These are phyloP conservation scores for Caenorhabditis uteleia DNA, from an alignment of 2,888 invertebrate species.

Conservation along the genomic window DNA sequence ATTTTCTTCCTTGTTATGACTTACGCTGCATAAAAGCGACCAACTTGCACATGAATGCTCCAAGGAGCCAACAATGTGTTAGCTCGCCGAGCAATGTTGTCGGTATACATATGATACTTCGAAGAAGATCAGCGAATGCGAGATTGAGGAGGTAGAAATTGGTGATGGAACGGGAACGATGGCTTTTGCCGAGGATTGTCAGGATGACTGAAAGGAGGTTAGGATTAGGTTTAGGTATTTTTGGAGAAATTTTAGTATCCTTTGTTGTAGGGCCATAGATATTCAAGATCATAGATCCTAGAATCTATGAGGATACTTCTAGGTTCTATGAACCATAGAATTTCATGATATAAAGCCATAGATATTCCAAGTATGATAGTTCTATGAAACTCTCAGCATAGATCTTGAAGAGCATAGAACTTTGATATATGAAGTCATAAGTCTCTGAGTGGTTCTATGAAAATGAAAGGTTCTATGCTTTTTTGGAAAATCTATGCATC, in stretches of 20 bases:
- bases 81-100: constrained; percentile 74
- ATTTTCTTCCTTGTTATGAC: constrained; percentile 45
- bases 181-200: constrained; percentile 71
- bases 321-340: too few species aligned
- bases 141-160: constrained; percentile 74
- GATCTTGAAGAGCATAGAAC: too few species aligned
- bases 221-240: neutral
- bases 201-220: constrained; percentile 63
- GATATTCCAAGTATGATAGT: too few species aligned
- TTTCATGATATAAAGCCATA: too few species aligned
- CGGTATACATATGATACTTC: constrained; percentile 81
- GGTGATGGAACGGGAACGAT: constrained; percentile 73
- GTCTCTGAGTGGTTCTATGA: too few species aligned
- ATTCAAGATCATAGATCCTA: too few species aligned
- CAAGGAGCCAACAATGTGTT: constrained; percentile 74
- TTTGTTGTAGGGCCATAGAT: too few species aligned
- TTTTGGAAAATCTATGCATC: too few species aligned
- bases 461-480: too few species aligned
- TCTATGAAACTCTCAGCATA: too few species aligned
- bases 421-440: too few species aligned
- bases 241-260: neutral
- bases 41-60: constrained; percentile 78
- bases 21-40: constrained; percentile 81
- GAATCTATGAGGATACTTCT: too few species aligned
- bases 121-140: constrained; percentile 76